Base-by-base conservation (phyloP, 2,113 vertebrate genomes). In the Varanus komodoensis region DNA sequence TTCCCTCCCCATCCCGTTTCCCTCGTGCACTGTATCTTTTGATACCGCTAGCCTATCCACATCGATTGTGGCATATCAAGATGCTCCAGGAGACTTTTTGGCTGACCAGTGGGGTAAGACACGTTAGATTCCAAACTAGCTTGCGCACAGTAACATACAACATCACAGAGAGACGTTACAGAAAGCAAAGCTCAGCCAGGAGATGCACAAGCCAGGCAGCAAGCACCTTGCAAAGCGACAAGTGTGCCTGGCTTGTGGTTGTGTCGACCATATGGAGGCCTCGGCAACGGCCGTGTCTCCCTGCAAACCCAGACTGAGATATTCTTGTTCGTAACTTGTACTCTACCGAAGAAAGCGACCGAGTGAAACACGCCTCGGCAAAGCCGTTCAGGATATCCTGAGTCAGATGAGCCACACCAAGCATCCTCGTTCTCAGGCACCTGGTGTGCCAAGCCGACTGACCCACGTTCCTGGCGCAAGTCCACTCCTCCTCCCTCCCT, bases 381-480 rank as follows among this genome's bases (percentile, higher is more conserved):
- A 61, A 34, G 87, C 82, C 93, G 88, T 96, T 94, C 92, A 96
- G 94, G 96, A 97, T 92, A 97, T 97, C 96, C 92, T 90, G 96
- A 84, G 95, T 96, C 95, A 88, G 90, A 93, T 29, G 1, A 0
- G 89, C 87, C 89, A 94, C 79, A 90, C 78, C 81, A 96, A 96
- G 34, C 90, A 91, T 93, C 83, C 87, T 89, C 93, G 94, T 90
- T 86, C 69, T 67, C 61, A 25, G 80, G 84, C 80, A 78, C 89
- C 32, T 4, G 87, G 75, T 67, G 93, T 91, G 69, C 88, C 78
- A 94, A 96, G 93, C 77, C 88, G 75, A 86, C 82, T n/a, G 81
- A 94, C 92, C 92, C 85, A 82, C 94, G 74, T 67, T 88, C 89
- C 94, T 73, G 38, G 8, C 57, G 52, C 34, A 88, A 44, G 69